A percentile compares a stretch with the other conserved stretches of the same genome.
phyloP scores from a whole-genome alignment of 2,888 invertebrate genomes.

The Chaitophorus viminalis region DNA sequence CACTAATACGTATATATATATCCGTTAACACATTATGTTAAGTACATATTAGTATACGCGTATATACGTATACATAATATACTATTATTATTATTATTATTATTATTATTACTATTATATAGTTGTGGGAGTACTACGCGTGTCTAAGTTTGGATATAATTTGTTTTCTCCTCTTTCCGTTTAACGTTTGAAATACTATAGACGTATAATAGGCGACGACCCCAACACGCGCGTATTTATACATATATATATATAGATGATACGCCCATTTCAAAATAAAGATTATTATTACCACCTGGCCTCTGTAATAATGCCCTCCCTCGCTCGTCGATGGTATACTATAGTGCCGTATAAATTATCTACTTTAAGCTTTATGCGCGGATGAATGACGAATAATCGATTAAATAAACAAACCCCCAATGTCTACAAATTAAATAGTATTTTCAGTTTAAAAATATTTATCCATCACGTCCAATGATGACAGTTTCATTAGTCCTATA shows the following conservation, averaged over 20 bases:
- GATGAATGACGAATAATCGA: neutral
- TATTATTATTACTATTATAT: too few species aligned
- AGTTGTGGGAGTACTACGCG: neutral
- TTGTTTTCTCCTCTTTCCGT: slow-evolving; percentile 5
- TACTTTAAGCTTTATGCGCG: neutral
- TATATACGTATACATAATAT: neutral
- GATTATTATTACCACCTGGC: neutral
- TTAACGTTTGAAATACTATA: neutral
- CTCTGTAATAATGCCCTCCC: neutral
- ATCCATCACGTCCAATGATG: neutral
- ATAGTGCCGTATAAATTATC: neutral
- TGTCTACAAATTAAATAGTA: neutral
- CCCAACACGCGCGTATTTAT: too few species aligned
- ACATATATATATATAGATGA: too few species aligned
- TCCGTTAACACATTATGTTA: too few species aligned
- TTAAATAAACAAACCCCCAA: neutral
- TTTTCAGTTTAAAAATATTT: neutral
- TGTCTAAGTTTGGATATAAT: slow-evolving; percentile 36
- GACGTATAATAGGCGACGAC: neutral
- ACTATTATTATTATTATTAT: too few species aligned
- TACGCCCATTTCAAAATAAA: slow-evolving; percentile 14
- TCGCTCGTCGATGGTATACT: neutral
- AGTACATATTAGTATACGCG: too few species aligned
- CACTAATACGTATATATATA: neutral
- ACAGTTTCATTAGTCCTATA: neutral